Base-by-base conservation (phyloP, 2,797 vertebrate genomes). In the Odontamblyopus lacepedii region DNA sequence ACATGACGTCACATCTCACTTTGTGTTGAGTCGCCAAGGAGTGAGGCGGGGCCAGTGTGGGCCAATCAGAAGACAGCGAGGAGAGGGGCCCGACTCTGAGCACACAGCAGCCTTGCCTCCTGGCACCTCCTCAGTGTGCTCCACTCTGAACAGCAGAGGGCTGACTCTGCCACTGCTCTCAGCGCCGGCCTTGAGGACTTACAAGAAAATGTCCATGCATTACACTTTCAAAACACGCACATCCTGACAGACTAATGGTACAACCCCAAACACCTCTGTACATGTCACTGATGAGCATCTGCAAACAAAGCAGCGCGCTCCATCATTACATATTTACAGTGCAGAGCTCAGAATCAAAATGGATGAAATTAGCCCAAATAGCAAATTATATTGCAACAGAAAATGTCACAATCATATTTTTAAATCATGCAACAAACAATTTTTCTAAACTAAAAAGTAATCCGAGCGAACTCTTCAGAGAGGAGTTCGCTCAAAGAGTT, bases 81-180 rank as follows among this genome's bases (percentile, higher is more conserved):
- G 67, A 76, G 80, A 86, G 86, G 83, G 88, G 85, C 87, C 87
- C 78, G 86, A 89, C 83, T 84, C 19, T 57, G 23, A 57, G 66
- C 50, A 30, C 35, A 26, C 48, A 44, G 23, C 64, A 51, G 50
- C 50, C 60, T 65, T 44, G 48, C 74, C 62, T 65, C 72, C 38
- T 63, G 35, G 69, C 64, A 61, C 63, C 70, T 73, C 69, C 60
- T 15, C 60, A 72, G 48, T 0, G n/a, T 78, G 74, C 63, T 71
- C 78, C 26, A 71, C 67, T 85, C 0, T 72, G 76, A 78, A 85
- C 88, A 77, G 87, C 87, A 91, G 88, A 88, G 84, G 88, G 86
- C 86, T 57, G 55, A 57, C 55, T 57, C 55, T 57, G n/a, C 55
- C 55, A 13, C 55, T 57, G 55, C 55, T 57, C 55, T 60, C 57